phyloP scores from a whole-genome alignment of 1,140 invertebrate genomes.

The Dryas iulia region DNA sequence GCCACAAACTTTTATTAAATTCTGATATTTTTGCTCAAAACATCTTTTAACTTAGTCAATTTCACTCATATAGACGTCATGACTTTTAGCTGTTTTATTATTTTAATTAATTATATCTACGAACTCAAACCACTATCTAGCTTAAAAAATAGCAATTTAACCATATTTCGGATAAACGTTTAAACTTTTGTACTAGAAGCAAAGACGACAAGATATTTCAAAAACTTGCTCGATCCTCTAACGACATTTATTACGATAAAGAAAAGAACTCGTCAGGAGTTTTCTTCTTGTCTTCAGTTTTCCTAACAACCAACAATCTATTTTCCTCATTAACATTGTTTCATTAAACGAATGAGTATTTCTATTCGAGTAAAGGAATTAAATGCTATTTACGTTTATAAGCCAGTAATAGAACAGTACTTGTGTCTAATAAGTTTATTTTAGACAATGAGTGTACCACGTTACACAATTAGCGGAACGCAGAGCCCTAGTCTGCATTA shows the following conservation, averaged over 20 bases:
- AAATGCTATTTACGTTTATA: too few relatives aligned
- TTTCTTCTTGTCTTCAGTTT: background rate
- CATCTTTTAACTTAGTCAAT: too few relatives aligned
- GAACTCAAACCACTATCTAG: too few relatives aligned
- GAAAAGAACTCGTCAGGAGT: background rate
- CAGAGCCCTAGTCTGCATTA: slow-evolving; percentile 9
- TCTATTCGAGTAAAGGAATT: background rate
- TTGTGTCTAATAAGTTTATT: background rate
- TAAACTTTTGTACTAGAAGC: too few relatives aligned
- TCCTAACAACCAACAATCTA: background rate
- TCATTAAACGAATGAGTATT: background rate
- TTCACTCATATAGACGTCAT: too few relatives aligned
- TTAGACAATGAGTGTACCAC: background rate
- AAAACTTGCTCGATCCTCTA: background rate
- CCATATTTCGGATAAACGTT: too few relatives aligned
- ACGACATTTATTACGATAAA: background rate
- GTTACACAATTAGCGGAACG: slow-evolving; percentile 5
- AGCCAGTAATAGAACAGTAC: too few relatives aligned
- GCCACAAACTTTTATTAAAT: too few relatives aligned
- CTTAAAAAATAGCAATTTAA: too few relatives aligned
- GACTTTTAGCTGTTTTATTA: too few relatives aligned
- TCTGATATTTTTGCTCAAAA: too few relatives aligned
- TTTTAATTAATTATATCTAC: too few relatives aligned
- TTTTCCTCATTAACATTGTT: background rate
- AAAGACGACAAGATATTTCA: background rate